These are phyloP conservation scores for Euplagia quadripunctaria DNA, from an alignment of 2,888 invertebrate species.

Conservation along the genomic window DNA sequence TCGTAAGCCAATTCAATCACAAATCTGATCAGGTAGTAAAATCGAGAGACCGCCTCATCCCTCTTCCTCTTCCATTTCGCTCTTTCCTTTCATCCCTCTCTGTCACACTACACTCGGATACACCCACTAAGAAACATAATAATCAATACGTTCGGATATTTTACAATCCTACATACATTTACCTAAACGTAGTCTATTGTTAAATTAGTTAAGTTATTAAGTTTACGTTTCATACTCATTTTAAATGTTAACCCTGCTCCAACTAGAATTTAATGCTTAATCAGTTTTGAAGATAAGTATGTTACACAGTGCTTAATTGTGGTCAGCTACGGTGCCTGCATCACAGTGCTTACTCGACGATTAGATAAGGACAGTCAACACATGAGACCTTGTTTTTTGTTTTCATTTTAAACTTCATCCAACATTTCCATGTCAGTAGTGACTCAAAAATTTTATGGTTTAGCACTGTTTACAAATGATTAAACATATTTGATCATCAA, in stretches of 20 bases:
- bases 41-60: too few species aligned
- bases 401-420: not conserved
- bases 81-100: too few species aligned
- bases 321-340: too few species aligned
- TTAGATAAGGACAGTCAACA: not conserved
- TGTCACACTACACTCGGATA: not conserved
- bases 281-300: not conserved
- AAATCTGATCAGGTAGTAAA: too few species aligned
- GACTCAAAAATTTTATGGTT: not conserved
- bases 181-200: not conserved
- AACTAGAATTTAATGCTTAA: not conserved
- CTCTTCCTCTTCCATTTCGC: too few species aligned
- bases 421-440: constrained; percentile 1
- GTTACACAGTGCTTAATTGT: too few species aligned
- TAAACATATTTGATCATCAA: constrained; percentile 5
- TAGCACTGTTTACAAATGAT: constrained; percentile 4
- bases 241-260: not conserved
- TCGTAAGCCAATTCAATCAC: too few species aligned
- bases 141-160: too few species aligned
- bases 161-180: too few species aligned
- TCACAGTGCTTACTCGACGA: not conserved
- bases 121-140: not conserved
- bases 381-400: not conserved
- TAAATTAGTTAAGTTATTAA: not conserved
- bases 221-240: not conserved